Conservation (phyloP, 2,888 invertebrate species). For the Eristalis pertinax region DNA sequence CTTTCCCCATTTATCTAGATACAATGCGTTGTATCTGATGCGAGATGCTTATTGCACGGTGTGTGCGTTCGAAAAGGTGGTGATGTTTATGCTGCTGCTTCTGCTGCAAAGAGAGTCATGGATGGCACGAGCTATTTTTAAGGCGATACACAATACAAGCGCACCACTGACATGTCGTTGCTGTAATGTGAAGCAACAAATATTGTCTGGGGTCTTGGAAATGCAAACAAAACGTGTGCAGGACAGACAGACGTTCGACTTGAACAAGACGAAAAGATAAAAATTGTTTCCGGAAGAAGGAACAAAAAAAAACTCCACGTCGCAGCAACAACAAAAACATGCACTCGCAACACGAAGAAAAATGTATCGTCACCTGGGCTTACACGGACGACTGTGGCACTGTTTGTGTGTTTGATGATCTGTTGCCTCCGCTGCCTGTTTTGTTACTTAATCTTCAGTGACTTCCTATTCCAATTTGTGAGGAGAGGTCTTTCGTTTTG, state of each 20-base stretch:
- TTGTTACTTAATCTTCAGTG: conserved; percentile 47
- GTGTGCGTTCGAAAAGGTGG: conserved; percentile 59
- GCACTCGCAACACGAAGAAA: not conserved
- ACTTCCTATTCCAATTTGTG: conserved; percentile 70
- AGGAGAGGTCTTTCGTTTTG: conserved; percentile 13
- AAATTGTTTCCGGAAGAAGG: conserved; percentile 65
- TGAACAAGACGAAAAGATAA: conserved; percentile 33
- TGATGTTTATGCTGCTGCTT: conserved; percentile 44
- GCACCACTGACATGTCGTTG: not conserved
- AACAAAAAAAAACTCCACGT: not conserved
- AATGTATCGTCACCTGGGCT: conserved; percentile 55
- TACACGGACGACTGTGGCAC: conserved; percentile 28
- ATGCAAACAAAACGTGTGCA: conserved; percentile 32
- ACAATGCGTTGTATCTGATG: conserved; percentile 29
- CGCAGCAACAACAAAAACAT: not conserved
- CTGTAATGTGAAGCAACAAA: conserved; percentile 47
- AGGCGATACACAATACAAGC: conserved; percentile 28
- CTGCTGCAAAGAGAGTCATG: conserved; percentile 23
- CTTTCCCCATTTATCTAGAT: conserved; percentile 60
- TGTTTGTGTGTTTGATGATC: conserved; percentile 37
- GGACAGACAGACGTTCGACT: conserved; percentile 2
- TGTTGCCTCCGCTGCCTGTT: conserved; percentile 11
- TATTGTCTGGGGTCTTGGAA: conserved; percentile 52
- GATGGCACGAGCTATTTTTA: conserved; percentile 70
- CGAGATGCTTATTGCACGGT: conserved; percentile 46